These are phyloP conservation scores for Chascanopsetta lugubris DNA, from an alignment of 2,113 vertebrate genomes.

Conservation along the genomic window DNA sequence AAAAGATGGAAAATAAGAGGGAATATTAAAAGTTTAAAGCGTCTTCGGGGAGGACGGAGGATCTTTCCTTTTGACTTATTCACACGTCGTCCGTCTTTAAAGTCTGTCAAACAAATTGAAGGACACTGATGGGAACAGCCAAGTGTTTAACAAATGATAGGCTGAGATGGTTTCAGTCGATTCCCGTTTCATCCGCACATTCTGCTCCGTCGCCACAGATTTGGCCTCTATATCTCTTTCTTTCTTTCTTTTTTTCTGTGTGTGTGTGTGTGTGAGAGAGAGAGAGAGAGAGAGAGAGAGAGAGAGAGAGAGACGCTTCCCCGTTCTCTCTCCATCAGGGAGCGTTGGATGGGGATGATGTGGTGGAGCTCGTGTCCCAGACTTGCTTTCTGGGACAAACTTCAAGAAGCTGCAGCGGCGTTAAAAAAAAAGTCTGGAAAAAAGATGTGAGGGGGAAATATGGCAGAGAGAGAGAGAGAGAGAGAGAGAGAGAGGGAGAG, in stretches of 20 bases:
- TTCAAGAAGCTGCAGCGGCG: constrained; percentile 62
- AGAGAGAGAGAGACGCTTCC: no score
- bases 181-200: constrained; percentile 49
- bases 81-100: constrained; percentile 49
- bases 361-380: constrained; percentile 62
- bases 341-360: constrained; percentile 57
- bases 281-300: no score
- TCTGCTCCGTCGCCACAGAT: constrained; percentile 59
- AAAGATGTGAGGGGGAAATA: constrained; percentile 53
- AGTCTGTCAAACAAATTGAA: constrained; percentile 67
- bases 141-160: constrained; percentile 70
- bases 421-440: constrained; percentile 23
- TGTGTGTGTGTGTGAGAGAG: no score
- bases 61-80: constrained; percentile 47
- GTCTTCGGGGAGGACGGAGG: constrained; percentile 9
- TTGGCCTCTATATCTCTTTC: constrained; percentile 51
- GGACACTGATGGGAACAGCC: constrained; percentile 51
- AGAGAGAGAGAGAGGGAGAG: constrained; percentile 36
- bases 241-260: constrained; percentile 35
- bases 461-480: constrained; percentile 37
- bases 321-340: constrained; percentile 54
- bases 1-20: constrained; percentile 12
- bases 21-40: constrained; percentile 17
- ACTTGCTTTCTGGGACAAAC: constrained; percentile 79
- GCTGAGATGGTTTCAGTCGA: constrained; percentile 45